These are phyloP conservation scores for Tenualosa thibaudeaui DNA, from an alignment of 2,797 vertebrate species.

Conservation along the genomic window DNA sequence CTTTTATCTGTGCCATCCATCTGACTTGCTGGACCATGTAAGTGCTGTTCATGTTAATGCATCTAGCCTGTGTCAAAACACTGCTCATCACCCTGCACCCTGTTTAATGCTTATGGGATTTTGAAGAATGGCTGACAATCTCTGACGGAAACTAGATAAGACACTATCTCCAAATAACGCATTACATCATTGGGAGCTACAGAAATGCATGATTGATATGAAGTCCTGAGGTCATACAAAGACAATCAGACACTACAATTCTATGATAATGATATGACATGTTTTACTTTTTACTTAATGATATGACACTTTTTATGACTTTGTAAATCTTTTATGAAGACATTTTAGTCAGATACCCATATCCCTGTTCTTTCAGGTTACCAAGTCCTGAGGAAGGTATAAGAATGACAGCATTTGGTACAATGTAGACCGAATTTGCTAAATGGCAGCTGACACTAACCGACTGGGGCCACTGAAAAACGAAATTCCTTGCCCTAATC, in stretches of 20 bases:
- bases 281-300: too few species aligned
- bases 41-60: background rate
- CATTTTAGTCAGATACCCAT: too few species aligned
- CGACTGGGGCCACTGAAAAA: too few species aligned
- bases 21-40: background rate
- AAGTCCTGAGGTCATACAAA: background rate
- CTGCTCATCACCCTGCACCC: background rate
- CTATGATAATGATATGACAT: background rate
- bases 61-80: background rate
- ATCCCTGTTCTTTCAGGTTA: too few species aligned
- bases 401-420: too few species aligned
- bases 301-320: too few species aligned
- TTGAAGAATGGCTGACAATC: background rate
- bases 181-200: background rate
- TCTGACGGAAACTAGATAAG: conserved; percentile 13
- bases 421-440: too few species aligned
- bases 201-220: background rate
- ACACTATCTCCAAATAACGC: background rate
- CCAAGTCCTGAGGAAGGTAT: too few species aligned
- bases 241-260: background rate
- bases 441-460: too few species aligned
- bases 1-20: background rate
- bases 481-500: too few species aligned
- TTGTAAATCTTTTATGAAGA: too few species aligned
- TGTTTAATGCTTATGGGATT: background rate